Conservation (phyloP, 2,797 vertebrate genomes). For the Eospalax fontanierii region DNA sequence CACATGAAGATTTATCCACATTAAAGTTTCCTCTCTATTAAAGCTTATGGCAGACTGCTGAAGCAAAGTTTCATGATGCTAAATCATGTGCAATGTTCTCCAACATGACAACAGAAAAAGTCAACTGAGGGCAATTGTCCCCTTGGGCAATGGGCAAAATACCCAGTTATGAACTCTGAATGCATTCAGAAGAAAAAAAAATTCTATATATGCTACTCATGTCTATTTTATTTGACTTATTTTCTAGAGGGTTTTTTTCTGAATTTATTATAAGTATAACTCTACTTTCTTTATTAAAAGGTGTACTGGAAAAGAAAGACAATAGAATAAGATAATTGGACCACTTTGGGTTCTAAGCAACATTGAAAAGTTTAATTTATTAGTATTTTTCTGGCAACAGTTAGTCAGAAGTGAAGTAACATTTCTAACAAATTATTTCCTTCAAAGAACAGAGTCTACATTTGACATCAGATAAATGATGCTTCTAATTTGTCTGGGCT, state of each 20-base stretch:
- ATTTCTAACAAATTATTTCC: slow-evolving; percentile 57
- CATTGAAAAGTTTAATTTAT: slow-evolving; percentile 58
- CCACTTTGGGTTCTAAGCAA: not conserved
- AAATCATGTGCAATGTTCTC: slow-evolving; percentile 59
- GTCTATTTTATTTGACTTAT: slow-evolving; percentile 58
- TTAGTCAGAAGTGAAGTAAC: slow-evolving; percentile 38
- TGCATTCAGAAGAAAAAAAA: slow-evolving; percentile 48
- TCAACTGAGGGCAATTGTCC: not conserved
- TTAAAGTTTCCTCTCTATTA: slow-evolving; percentile 60
- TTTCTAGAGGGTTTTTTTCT: slow-evolving; percentile 52
- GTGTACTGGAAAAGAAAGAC: not conserved
- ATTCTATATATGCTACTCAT: not conserved
- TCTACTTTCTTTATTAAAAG: slow-evolving; percentile 45
- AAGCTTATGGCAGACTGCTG: slow-evolving; percentile 51
- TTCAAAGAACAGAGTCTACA: slow-evolving; percentile 57
- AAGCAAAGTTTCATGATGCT: slow-evolving; percentile 64
- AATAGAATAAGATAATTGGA: not conserved
- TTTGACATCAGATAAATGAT: slow-evolving; percentile 64
- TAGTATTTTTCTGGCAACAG: slow-evolving; percentile 29
- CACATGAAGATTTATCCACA: slow-evolving; percentile 10
- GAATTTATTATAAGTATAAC: slow-evolving; percentile 12
- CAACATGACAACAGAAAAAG: slow-evolving; percentile 30
- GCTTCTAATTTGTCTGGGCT: slow-evolving; percentile 60
- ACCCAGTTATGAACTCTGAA: slow-evolving; percentile 57
- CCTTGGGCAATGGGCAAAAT: slow-evolving; percentile 32